Evolutionary conservation across 2,888 invertebrate genomes (phyloP), one percentile per base, ranked within the genome.

Genomic region (Drosophila nigritarsus): DNA sequence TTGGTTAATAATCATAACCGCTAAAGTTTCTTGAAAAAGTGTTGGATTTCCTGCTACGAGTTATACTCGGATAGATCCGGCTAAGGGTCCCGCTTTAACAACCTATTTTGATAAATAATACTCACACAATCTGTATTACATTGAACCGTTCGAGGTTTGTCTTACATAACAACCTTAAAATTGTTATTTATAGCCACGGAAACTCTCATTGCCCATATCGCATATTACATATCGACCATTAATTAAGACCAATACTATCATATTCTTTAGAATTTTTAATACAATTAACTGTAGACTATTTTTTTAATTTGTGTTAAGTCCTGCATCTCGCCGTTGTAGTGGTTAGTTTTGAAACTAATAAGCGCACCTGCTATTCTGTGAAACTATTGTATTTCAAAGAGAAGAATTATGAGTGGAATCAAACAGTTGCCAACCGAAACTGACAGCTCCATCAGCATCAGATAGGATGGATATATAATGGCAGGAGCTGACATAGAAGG

Each of bases 371-470:
- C 48, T 27, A 3, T 27, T 49, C 15, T 18, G 27, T 15, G 8
- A 27, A 27, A 49, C 49, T 18, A 48, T 48, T 24, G 15, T 24
- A 50, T 29, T 8, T 50, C 29, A n/a, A 11, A 18, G 18, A 18
- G 11, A 29, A 5, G 2, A 50, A 11, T 11, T 9, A 6, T 29
- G 29, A 11, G n/a, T 6, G 50, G 6, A 11, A n/a, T 30, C n/a
- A n/a, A n/a, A n/a, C 6, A 29, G 34, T 20, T 30, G 29, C 24
- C 62, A 3, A 48, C 18, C 48, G 24, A 13, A 36, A 48, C 45
- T 36, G 62, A 62, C 62, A 36, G 48, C 30, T 32, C 15, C 32
- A 63, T 50, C 38, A 50, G 27, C 38, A 40, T 55, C 27, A 8
- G 4, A 36, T 18, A n/a, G 30, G 4, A 18, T 45, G 24, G 45